Percentiles rank a stretch among this genome's conserved stretches.
phyloP scores from a whole-genome alignment of 2,888 invertebrate species.

The Rhingia rostrata region DNA sequence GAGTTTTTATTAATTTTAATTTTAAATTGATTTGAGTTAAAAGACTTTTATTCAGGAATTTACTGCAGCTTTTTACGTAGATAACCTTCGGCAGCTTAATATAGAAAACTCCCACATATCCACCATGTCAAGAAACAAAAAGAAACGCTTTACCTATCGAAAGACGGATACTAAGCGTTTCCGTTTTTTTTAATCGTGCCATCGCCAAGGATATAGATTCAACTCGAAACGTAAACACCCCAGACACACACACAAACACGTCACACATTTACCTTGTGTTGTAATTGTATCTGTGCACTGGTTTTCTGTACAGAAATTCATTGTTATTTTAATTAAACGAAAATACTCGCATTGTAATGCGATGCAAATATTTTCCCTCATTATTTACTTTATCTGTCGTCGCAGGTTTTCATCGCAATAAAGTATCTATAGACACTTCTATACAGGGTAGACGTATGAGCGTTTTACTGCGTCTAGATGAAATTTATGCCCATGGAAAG shows the following conservation, averaged over 20 bases:
- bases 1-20: background rate
- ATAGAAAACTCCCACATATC: constrained; percentile 4
- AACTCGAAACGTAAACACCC: constrained; percentile 19
- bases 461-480: constrained; percentile 3
- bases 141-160: constrained; percentile 27
- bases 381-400: constrained; percentile 75
- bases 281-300: constrained; percentile 31
- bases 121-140: background rate
- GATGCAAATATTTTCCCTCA: constrained; percentile 77
- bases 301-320: constrained; percentile 50
- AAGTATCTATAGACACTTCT: constrained; percentile 54
- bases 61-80: too few species aligned
- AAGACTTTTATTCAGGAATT: too few species aligned
- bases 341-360: constrained; percentile 76
- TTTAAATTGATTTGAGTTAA: too few species aligned
- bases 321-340: constrained; percentile 77
- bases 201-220: constrained; percentile 64
- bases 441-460: background rate
- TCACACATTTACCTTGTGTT: background rate
- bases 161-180: constrained; percentile 34
- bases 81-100: too few species aligned
- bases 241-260: background rate
- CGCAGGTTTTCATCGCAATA: constrained; percentile 55
- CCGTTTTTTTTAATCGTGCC: constrained; percentile 58
- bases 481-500: constrained; percentile 26